phyloP scores from a whole-genome alignment of 2,113 vertebrate genomes.

The Neoarius graeffei region DNA sequence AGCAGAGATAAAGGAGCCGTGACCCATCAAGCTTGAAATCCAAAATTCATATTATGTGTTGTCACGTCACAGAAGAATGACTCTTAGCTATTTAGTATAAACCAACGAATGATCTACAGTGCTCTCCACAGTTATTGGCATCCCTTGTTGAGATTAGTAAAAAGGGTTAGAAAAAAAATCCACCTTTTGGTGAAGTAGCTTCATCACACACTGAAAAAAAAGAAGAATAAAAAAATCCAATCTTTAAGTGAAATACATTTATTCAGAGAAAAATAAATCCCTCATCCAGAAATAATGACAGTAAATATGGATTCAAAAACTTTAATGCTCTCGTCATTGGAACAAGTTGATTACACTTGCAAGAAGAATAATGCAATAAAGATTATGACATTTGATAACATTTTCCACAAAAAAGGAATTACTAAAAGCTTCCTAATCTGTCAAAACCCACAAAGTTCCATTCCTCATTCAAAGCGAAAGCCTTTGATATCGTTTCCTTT shows the following conservation, averaged over 20 bases:
- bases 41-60: background rate
- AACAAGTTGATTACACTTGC: background rate
- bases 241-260: too few species aligned
- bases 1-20: background rate
- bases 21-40: constrained; percentile 9
- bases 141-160: too few species aligned
- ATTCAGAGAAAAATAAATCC: too few species aligned
- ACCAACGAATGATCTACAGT: background rate
- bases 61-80: constrained; percentile 16
- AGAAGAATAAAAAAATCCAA: too few species aligned
- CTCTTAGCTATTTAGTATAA: background rate
- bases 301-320: background rate
- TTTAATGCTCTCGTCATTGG: background rate
- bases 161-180: too few species aligned
- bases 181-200: too few species aligned
- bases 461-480: background rate
- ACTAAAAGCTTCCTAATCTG: background rate
- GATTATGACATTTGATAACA: constrained; percentile 10
- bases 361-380: background rate
- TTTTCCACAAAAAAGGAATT: background rate
- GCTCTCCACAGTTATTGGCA: too few species aligned
- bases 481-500: background rate
- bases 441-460: background rate
- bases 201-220: too few species aligned
- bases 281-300: too few species aligned